These are phyloP conservation scores for Cynopterus sphinx DNA, from an alignment of 2,797 vertebrate species.

Conservation along the genomic window DNA sequence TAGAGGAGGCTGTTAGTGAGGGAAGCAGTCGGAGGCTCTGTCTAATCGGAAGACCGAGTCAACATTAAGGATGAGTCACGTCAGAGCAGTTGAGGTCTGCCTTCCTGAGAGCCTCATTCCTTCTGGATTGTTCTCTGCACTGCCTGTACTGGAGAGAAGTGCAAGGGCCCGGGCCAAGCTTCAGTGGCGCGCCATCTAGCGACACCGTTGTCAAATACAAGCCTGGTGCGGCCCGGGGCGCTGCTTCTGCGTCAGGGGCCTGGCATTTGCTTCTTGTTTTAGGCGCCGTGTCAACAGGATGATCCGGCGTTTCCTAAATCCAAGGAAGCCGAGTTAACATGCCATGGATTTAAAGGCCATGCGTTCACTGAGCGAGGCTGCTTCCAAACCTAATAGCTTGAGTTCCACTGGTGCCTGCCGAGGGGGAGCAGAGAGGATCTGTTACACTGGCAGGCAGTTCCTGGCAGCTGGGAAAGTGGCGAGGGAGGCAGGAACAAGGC, in stretches of 20 bases:
- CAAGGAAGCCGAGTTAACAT: background rate
- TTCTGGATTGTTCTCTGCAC: background rate
- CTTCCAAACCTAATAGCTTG: background rate
- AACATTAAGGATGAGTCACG: accelerated
- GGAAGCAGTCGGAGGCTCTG: background rate
- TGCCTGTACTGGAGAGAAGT: background rate
- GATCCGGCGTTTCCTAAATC: background rate
- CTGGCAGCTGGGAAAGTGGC: background rate
- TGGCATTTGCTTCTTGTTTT: background rate
- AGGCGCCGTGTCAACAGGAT: background rate
- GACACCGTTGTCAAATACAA: background rate
- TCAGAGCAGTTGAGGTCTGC: background rate
- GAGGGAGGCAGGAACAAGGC: background rate
- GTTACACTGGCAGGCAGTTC: background rate
- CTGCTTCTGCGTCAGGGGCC: background rate
- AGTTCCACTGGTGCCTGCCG: background rate
- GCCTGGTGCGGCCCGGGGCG: background rate
- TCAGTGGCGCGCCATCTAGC: constrained; percentile 55
- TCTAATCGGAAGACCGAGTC: background rate
- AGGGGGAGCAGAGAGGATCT: background rate
- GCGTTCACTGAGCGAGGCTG: background rate
- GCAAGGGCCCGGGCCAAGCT: background rate
- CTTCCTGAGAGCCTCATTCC: background rate
- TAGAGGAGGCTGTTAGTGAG: background rate
- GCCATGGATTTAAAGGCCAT: background rate